Evolutionary conservation across 2,888 invertebrate species (phyloP), one percentile per base, ranked within the genome.

Genomic region (Liopterus haemorrhoidalis): DNA sequence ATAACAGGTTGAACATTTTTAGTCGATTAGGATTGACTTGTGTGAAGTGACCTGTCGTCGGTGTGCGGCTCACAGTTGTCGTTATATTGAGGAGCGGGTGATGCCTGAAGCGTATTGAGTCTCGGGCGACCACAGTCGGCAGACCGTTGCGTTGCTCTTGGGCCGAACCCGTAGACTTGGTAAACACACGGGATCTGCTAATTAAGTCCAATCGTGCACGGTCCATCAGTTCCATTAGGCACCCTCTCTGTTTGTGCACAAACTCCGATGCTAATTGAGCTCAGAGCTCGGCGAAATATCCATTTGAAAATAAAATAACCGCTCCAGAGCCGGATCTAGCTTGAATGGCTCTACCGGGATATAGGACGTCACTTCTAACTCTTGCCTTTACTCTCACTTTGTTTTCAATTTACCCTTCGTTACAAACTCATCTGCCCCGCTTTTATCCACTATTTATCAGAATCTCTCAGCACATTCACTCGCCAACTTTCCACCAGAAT

Each of bases 141-240:
- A n/a, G n/a, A n/a, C n/a, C n/a, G n/a, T n/a, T n/a, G n/a, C n/a
- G 56, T 57, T 59, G 57, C 62, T 61, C 62, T 59, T 49, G 57
- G 57, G 52, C 56, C 54, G 52, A 47, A 54, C 62, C 65, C 65
- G 33, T 18, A 11, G 31, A 12, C 19, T 22, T 36, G 22, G 21
- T 25, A 54, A 56, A 57, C 54, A 68, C 64, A 64, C 55, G 57
- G 61, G 38, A 69, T 64, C 70, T 72, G 69, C 71, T 74, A 75
- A 76, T 76, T 74, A 74, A 71, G 71, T 70, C 68, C 72, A 74
- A 73, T 76, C 73, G 73, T 70, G 65, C 65, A 63, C 66, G 71
- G 68, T 66, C 70, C 67, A 69, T 70, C 69, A 66, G 67, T 66
- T 67, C 70, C 70, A 70, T 71, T 70, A 69, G 65, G 66, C 68